Evolutionary conservation across 1,140 invertebrate genomes (phyloP), one percentile per base, ranked within the genome.

Genomic region (Brachionus plicatilis): DNA sequence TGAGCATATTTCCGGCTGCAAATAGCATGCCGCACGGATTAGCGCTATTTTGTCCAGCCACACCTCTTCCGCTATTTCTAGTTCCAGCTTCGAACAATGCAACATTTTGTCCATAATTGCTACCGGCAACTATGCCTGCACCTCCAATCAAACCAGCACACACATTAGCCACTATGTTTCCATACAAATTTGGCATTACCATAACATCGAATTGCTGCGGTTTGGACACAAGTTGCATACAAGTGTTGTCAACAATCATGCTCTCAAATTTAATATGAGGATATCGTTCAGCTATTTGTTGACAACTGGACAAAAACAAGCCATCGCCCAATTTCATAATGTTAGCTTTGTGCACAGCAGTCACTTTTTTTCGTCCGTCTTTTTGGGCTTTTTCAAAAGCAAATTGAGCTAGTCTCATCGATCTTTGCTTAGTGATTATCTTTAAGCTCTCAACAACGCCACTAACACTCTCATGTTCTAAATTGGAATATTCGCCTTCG

Each of bases 251-350:
- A 76, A 99, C 95, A 85, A 99, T 99, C 95, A 99, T 97, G 76
- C 94, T 93, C 87, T 97, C 95, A 90, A 97, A 98, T 87, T 97
- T 90, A 87, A 99, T 96, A 86, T 94, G 94, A 0, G 96, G 95
- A 90, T 96, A 97, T 8, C 95, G 88, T 86, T 94, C 92, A 0
- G 92, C 86, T 12, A 92, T 94, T 89, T 97, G 94, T 87, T 93
- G 92, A 88, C 96, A 97, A 66, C 93, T 94, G 86, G 92, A 93
- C 66, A 99, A 90, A 88, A 99, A 99, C 3, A 99, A 91, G 7
- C 97, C 97, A 91, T 99, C 97, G 17, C 95, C 95, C 8, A 99
- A 90, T 89, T 99, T 99, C 89, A 99, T 99, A 87, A 99, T 99
- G 88, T 99, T 99, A 2, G 97, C 97, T 90, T 99, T 99, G 89